Base-by-base conservation (phyloP, 2,888 invertebrate genomes). In the Melipona beecheii region DNA sequence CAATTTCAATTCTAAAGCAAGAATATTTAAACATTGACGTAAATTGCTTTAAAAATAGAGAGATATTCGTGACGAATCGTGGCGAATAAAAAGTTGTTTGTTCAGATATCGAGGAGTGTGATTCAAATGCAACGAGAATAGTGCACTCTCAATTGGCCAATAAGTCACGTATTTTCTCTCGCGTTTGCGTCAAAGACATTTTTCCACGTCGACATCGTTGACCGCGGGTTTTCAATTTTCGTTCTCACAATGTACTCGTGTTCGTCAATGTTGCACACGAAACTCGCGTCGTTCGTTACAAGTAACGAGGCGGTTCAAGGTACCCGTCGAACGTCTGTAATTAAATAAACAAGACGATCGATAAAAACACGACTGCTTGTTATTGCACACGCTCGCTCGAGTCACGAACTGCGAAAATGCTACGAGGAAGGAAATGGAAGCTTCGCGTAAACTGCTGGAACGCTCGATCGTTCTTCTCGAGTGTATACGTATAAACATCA, bases 131-230 rank as follows among this genome's bases (percentile, higher is more conserved):
- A 31, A 50, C 36, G 4, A 50, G 17, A 17, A 66, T 36, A n/a
- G 56, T 21, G 24, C 19, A n/a, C 49, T 31, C 64, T 43, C 24
- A 17, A 17, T 24, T 36, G 36, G 68, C 19, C 31, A 58, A 54
- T 31, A 43, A 31, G 6, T 49, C 66, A 36, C 77, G 54, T 81
- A 70, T 74, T 52, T 66, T 70, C 49, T 56, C 11, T 36, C 17
- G n/a, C 31, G 43, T 64, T 75, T 72, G 49, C 75, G 78, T 82
- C 84, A 75, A 82, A 31, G 43, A n/a, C 54, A 49, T 68, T 60
- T 64, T 81, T 79, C 49, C 58, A 2, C 31, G 72, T 75, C 56
- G 31, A 9, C 27, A 17, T n/a, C 17, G 43, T 4, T 36, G 43
- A 68, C 36, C 71, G 58, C 65, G 60, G 54, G 60, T 70, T 77